Evolutionary conservation across 2,888 invertebrate genomes (phyloP).

Genomic region (Busseola fusca): DNA sequence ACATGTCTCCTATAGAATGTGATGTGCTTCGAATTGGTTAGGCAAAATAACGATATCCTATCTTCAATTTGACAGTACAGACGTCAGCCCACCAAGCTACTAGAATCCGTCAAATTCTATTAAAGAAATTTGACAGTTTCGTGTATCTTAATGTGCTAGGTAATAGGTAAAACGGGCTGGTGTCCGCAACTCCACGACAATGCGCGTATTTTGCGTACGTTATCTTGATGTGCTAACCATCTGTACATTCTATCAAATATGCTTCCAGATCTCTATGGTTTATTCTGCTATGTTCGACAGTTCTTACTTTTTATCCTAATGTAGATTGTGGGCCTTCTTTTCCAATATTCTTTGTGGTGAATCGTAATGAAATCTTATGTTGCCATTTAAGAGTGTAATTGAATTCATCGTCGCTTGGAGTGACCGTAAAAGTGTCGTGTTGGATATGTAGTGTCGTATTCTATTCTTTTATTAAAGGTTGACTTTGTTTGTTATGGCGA

Average conservation of each 20-base stretch:
- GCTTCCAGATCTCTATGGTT: background rate
- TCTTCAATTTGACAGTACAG: background rate
- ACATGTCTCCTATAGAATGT: background rate
- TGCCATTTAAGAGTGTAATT: constrained; percentile 51
- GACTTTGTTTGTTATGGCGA: constrained; percentile 17
- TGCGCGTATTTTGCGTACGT: too few relatives aligned
- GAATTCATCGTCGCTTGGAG: constrained; percentile 42
- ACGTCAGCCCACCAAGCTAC: too few relatives aligned
- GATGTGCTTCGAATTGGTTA: too few relatives aligned
- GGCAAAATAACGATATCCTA: background rate
- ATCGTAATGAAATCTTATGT: constrained; percentile 45
- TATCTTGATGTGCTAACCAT: too few relatives aligned
- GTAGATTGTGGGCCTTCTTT: constrained; percentile 31
- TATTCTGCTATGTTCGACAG: too few relatives aligned
- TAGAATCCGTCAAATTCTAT: too few relatives aligned
- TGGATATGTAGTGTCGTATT: constrained; percentile 43
- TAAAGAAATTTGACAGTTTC: too few relatives aligned
- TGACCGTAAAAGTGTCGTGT: constrained; percentile 52
- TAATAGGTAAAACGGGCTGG: too few relatives aligned
- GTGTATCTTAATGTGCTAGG: too few relatives aligned
- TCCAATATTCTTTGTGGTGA: constrained; percentile 10
- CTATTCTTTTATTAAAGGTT: constrained; percentile 42
- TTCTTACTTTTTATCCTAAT: background rate
- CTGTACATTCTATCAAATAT: too few relatives aligned
- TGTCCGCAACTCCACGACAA: too few relatives aligned